phyloP scores from a whole-genome alignment of 2,888 invertebrate species.

The Homarus gammarus region DNA sequence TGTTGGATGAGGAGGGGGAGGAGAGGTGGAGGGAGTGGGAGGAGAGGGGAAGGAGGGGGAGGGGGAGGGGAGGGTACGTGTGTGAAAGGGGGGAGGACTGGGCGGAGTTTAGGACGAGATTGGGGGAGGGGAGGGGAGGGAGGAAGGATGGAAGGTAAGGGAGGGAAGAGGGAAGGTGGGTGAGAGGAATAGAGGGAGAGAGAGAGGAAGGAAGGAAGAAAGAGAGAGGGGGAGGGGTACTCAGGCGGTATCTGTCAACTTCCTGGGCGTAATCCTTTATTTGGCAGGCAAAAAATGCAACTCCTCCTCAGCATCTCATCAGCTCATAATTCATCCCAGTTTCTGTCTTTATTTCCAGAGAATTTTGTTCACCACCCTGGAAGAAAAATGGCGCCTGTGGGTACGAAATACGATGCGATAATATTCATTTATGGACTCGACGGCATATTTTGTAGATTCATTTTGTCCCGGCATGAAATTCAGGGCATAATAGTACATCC shows the following conservation, averaged over 20 bases:
- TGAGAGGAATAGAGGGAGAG: not conserved
- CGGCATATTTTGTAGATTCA: slow-evolving; percentile 47
- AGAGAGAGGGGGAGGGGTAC: not conserved
- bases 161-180: not conserved
- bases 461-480: slow-evolving; percentile 22
- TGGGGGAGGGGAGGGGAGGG: not conserved
- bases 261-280: slow-evolving; percentile 61
- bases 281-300: slow-evolving; percentile 55
- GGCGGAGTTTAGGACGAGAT: not conserved
- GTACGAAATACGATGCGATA: slow-evolving; percentile 43
- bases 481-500: slow-evolving; percentile 4
- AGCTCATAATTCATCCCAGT: slow-evolving; percentile 39
- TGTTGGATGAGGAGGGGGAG: not conserved
- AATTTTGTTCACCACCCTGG: slow-evolving; percentile 49
- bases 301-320: slow-evolving; percentile 48
- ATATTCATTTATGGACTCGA: slow-evolving; percentile 41
- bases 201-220: not conserved
- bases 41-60: not conserved
- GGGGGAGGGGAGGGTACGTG: not conserved
- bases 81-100: not conserved
- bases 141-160: not conserved
- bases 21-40: not conserved
- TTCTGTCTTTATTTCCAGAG: slow-evolving; percentile 50
- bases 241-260: slow-evolving; percentile 51
- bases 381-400: slow-evolving; percentile 47